Percentiles rank a stretch among this genome's conserved stretches.
Conservation (phyloP, 1,140 invertebrate species). For the Zaprionus inermis region DNA sequence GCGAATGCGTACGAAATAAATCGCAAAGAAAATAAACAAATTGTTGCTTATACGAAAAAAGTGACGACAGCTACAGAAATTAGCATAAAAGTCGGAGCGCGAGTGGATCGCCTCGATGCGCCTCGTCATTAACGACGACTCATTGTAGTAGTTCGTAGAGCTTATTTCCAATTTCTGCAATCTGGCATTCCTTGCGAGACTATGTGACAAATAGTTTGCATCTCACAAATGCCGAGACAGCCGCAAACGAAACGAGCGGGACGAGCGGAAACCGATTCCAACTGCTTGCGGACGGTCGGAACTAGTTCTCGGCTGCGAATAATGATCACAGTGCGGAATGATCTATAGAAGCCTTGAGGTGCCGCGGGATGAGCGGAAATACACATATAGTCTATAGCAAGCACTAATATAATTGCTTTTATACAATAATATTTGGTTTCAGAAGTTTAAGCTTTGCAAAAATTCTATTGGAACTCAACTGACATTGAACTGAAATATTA, state of each 20-base stretch:
- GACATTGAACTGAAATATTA: too few species aligned
- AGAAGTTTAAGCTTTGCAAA: neutral
- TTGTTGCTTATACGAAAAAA: slow-evolving; percentile 34
- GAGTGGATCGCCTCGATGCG: slow-evolving; percentile 7
- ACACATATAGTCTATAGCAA: neutral
- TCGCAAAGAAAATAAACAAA: slow-evolving; percentile 64
- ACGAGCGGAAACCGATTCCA: neutral
- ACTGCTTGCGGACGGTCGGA: slow-evolving; percentile 4
- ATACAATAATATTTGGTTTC: neutral
- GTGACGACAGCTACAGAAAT: slow-evolving; percentile 59
- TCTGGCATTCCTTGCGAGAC: slow-evolving; percentile 22
- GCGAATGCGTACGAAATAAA: slow-evolving; percentile 30
- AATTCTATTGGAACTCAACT: neutral
- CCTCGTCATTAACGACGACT: slow-evolving; percentile 17
- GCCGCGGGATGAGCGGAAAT: neutral
- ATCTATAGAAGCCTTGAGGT: neutral
- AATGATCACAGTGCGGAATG: slow-evolving; percentile 5
- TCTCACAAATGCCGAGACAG: slow-evolving; percentile 30
- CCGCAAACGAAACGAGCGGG: neutral
- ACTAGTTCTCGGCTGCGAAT: slow-evolving; percentile 13
- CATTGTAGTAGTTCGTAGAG: slow-evolving; percentile 1
- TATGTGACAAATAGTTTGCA: slow-evolving; percentile 13
- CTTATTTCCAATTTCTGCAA: slow-evolving; percentile 32
- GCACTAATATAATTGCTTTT: neutral
- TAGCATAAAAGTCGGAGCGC: slow-evolving; percentile 9